phyloP scores from a whole-genome alignment of 2,888 invertebrate species.

The Troglohyphantes excavatus region DNA sequence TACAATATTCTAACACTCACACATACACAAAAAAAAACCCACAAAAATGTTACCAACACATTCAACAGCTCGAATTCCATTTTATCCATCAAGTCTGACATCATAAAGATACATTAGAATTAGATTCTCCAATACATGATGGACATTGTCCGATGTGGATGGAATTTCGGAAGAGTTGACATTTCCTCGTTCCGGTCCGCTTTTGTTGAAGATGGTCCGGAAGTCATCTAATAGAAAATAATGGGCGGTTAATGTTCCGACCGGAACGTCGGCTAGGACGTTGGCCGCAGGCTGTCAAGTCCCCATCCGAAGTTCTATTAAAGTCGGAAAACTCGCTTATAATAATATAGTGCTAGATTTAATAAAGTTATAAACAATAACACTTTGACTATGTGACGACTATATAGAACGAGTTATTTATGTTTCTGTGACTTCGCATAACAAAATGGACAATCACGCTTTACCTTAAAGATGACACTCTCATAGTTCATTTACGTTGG shows the following conservation, averaged over 20 bases:
- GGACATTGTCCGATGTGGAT: slow-evolving; percentile 25
- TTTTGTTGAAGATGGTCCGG: slow-evolving; percentile 45
- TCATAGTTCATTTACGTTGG: no score
- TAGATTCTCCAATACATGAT: slow-evolving; percentile 16
- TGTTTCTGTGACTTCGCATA: no score
- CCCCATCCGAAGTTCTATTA: no score
- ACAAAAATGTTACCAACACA: background rate
- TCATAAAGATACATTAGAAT: slow-evolving; percentile 1
- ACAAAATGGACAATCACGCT: no score
- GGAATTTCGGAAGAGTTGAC: slow-evolving; percentile 47
- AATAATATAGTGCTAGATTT: no score
- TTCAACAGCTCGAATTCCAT: background rate
- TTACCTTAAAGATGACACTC: no score
- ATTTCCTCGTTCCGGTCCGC: slow-evolving; percentile 64
- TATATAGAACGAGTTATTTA: no score
- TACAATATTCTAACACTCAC: no score
- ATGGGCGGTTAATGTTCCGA: slow-evolving; percentile 56
- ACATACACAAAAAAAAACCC: background rate
- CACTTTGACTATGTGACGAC: no score
- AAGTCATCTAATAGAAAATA: slow-evolving; percentile 64
- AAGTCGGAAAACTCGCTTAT: no score
- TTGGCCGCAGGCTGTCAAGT: slow-evolving; percentile 25
- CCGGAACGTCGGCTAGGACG: slow-evolving; percentile 21
- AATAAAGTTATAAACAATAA: no score
- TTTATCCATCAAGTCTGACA: background rate